Base-by-base conservation (phyloP, 2,113 vertebrate species). In the Tor tambroides region DNA sequence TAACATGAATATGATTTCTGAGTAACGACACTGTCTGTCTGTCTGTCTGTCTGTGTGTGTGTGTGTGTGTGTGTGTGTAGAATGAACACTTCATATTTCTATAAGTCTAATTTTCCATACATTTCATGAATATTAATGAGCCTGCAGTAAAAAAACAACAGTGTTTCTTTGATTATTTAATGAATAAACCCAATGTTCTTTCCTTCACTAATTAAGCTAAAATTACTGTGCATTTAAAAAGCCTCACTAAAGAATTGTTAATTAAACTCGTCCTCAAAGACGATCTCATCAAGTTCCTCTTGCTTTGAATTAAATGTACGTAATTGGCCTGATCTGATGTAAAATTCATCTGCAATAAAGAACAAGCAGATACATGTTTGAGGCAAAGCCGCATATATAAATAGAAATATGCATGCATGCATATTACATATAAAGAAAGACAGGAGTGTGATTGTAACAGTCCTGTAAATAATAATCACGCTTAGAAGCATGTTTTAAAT, bases 241-340 rank as follows among this genome's bases (percentile, higher is more conserved):
- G 35, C 26, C 38, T 75, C 32, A 41, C 67, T 56, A 84, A 83
- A 7, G 21, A 46, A 80, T 26, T 61, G 28, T 35, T 89, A 85
- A 89, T 90, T 83, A 81, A 83, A 80, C 85, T 61, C 80, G 41
- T 90, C 83, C 85, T 87, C 72, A 87, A 89, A 89, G 84, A 87
- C 80, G 28, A 69, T 83, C 83, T 90, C 89, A 88, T 83, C 69
- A 87, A 67, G 63, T 49, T 69, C 32, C 26, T 21, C 59, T 21
- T 71, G 74, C 67, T 51, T 46, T 46, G 32, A 83, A 79, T 65
- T 67, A 72, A 83, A 67, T 69, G 26, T 30, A 80, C 9, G 32
- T 89, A 90, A 89, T 90, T 89, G 76, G 54, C 38, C 76, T 74
- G 63, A 79, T 63, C 28, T 28, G 35, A 26, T 83, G 63, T 3